phyloP scores from a whole-genome alignment of 2,797 vertebrate genomes.

The Myotis pilosus region DNA sequence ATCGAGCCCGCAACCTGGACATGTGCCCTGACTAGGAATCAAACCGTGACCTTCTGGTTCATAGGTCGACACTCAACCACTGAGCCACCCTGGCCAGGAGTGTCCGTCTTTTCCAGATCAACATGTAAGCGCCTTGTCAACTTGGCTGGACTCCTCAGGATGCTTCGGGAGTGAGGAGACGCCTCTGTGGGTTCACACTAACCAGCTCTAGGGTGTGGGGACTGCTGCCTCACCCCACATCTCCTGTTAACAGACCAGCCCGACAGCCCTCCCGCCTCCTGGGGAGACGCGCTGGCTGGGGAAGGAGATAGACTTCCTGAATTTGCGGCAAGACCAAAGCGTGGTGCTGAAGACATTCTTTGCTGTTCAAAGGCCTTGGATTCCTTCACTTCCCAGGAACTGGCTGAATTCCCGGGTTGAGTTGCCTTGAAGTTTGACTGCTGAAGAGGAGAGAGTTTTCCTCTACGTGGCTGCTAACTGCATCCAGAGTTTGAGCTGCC shows the following conservation, averaged over 20 bases:
- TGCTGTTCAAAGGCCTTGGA: slow-evolving; percentile 51
- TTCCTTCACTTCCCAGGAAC: slow-evolving; percentile 7
- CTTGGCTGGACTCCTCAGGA: neutral
- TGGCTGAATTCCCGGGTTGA: slow-evolving; percentile 31
- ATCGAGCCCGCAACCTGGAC: too few relatives aligned
- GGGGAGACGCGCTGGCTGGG: neutral
- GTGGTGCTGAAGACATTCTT: neutral
- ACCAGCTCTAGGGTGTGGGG: neutral
- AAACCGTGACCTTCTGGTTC: too few relatives aligned
- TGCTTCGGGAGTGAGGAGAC: neutral
- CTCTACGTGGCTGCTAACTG: neutral
- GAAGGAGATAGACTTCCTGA: neutral
- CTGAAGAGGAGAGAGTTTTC: neutral
- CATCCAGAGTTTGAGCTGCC: neutral
- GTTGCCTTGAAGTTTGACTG: slow-evolving; percentile 56
- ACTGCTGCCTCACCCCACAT: too few relatives aligned
- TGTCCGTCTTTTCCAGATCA: neutral
- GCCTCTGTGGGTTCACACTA: neutral
- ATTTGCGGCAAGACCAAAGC: neutral
- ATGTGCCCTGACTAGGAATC: too few relatives aligned
- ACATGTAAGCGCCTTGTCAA: neutral
- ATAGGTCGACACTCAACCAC: too few relatives aligned
- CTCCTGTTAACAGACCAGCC: neutral
- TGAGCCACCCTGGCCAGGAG: too few relatives aligned
- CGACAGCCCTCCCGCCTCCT: neutral